phyloP scores from a whole-genome alignment of 2,888 invertebrate species.

The Orthonychiurus folsomi region DNA sequence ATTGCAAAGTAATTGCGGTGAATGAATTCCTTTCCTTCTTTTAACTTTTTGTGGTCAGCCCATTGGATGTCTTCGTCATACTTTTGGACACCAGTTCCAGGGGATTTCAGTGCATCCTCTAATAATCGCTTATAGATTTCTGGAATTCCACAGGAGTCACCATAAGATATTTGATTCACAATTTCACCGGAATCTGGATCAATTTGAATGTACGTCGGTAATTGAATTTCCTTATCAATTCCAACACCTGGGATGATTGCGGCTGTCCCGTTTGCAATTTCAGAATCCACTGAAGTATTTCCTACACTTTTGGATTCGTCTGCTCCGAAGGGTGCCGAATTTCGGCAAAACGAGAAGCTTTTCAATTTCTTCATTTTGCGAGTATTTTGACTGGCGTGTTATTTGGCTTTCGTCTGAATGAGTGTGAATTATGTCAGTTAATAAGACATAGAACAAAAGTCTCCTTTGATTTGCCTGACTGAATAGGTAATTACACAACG shows the following conservation, averaged over 20 bases:
- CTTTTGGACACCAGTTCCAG: conserved; percentile 6
- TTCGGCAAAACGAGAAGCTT: background rate
- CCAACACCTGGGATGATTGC: too few species aligned
- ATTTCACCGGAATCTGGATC: conserved; percentile 3
- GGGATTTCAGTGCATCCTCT: conserved; percentile 18
- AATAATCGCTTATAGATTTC: conserved; percentile 20
- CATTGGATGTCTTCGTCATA: conserved; percentile 16
- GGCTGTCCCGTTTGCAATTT: too few species aligned
- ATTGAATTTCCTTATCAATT: background rate
- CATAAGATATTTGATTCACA: too few species aligned
- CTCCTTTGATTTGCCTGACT: background rate
- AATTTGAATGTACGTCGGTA: conserved; percentile 9
- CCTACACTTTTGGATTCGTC: background rate
- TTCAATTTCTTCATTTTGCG: background rate
- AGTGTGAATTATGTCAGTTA: too few species aligned
- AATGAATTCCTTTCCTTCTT: conserved; percentile 32
- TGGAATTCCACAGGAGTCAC: background rate
- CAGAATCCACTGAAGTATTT: background rate
- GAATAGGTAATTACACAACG: too few species aligned
- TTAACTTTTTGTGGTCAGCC: conserved; percentile 27
- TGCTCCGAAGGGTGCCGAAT: background rate
- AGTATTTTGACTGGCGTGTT: too few species aligned
- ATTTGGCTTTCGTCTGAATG: too few species aligned
- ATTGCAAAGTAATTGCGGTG: conserved; percentile 34
- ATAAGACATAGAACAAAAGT: background rate